These are phyloP conservation scores for Bombus terrestris DNA, from an alignment of 1,140 invertebrate species.

Conservation along the genomic window DNA sequence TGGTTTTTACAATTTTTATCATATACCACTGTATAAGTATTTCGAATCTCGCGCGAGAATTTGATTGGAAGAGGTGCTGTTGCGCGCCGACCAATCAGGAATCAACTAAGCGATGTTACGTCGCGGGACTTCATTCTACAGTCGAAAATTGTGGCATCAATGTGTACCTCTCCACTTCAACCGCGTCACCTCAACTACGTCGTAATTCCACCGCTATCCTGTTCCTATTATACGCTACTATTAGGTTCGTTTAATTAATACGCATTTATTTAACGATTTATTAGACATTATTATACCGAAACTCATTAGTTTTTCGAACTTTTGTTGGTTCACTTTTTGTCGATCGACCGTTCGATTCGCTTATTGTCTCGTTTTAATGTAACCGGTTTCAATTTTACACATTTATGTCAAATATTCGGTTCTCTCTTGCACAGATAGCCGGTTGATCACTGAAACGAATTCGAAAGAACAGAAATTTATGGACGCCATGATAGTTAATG, in stretches of 20 bases:
- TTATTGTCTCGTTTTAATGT: too few species aligned
- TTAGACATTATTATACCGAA: not conserved
- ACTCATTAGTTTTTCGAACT: not conserved
- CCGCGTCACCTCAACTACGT: not conserved
- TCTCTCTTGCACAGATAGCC: not conserved
- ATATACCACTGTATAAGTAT: not conserved
- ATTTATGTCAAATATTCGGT: not conserved
- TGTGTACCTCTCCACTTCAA: fast-evolving
- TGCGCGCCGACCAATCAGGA: not conserved
- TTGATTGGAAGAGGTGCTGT: not conserved
- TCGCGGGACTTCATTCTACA: not conserved
- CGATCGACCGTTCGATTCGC: too few species aligned
- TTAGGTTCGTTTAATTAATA: not conserved
- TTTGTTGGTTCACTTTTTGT: too few species aligned
- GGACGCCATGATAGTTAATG: not conserved
- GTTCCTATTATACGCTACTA: not conserved
- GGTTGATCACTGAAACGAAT: not conserved
- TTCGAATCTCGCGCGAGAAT: not conserved
- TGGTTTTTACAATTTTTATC: too few species aligned
- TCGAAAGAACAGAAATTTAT: not conserved
- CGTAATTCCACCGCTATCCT: not conserved
- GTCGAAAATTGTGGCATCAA: not conserved
- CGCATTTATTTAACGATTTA: not conserved
- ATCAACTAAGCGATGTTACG: not conserved
- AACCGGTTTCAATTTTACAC: not conserved